Evolutionary conservation across 2,797 vertebrate species (phyloP), one percentile per base, ranked within the genome.

Genomic region (Etheostoma nigrum): DNA sequence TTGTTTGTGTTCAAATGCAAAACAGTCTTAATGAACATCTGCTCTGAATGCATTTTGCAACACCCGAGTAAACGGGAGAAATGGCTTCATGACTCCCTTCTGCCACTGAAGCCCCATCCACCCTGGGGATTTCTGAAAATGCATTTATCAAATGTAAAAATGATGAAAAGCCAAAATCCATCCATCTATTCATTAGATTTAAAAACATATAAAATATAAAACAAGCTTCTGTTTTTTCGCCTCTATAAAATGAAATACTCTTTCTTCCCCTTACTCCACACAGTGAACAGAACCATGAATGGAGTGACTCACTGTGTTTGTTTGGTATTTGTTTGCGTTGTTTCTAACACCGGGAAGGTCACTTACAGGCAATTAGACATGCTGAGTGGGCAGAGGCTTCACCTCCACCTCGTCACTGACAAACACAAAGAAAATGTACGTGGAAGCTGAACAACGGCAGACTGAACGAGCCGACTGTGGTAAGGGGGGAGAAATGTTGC

Each of bases 341-440:
- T 90, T 93, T 90, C 86, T 84, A 72, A 67, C 76, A 67, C 85
- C 80, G 75, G 81, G 76, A 86, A 74, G 87, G 83, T 88, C 90
- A 92, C 90, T 91, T 92, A 90, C 72, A 80, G 81, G 81, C 80
- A 92, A 93, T 94, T 94, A 93, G 90, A 94, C 92, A 93, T 81
- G 84, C 86, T 89, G 90, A 92, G 92, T 91, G 87, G 87, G 89
- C 92, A 76, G 85, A 84, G 78, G 85, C 86, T 85, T 91, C 82
- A 92, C 89, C 91, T 90, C 79, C 83, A 86, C 78, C 80, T 82
- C 64, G 30, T 79, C 75, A 58, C 78, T 84, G 80, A 79, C 82
- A 75, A 85, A 83, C 85, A 80, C 62, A 65, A 23, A 70, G 76
- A 63, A 79, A 84, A 80, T 80, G 72, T 79, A 69, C 76, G 75